These are phyloP conservation scores for Periphyllus acericola DNA, from an alignment of 2,888 invertebrate genomes.

Conservation along the genomic window DNA sequence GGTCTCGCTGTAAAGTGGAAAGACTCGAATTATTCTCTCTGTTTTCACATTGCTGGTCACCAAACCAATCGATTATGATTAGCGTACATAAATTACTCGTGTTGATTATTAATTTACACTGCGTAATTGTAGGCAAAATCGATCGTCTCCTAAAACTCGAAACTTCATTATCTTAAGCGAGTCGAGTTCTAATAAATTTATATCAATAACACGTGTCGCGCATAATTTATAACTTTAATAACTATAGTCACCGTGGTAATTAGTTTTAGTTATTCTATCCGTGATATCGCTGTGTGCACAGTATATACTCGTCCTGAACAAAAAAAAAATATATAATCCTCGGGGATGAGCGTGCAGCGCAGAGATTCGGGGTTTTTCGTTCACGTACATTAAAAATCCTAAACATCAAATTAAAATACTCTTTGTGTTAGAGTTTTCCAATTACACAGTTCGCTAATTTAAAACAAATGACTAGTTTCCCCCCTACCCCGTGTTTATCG, in stretches of 20 bases:
- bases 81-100: neutral
- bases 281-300: neutral
- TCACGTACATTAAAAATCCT: neutral
- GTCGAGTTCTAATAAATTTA: neutral
- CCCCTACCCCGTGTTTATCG: neutral
- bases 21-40: neutral
- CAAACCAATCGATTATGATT: neutral
- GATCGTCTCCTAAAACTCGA: neutral
- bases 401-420: neutral
- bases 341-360: neutral
- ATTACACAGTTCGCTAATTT: neutral
- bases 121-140: neutral
- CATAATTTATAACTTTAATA: neutral
- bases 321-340: neutral
- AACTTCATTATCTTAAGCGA: neutral
- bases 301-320: neutral
- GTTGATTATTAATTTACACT: constrained; percentile 1
- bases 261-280: neutral
- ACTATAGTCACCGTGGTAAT: neutral
- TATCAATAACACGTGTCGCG: neutral
- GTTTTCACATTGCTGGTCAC: neutral
- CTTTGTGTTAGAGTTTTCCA: neutral
- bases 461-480: neutral
- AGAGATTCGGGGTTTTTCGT: neutral
- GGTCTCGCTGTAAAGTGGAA: neutral